These are phyloP conservation scores for Scartelaos histophorus DNA, from an alignment of 2,113 vertebrate genomes.

Conservation along the genomic window DNA sequence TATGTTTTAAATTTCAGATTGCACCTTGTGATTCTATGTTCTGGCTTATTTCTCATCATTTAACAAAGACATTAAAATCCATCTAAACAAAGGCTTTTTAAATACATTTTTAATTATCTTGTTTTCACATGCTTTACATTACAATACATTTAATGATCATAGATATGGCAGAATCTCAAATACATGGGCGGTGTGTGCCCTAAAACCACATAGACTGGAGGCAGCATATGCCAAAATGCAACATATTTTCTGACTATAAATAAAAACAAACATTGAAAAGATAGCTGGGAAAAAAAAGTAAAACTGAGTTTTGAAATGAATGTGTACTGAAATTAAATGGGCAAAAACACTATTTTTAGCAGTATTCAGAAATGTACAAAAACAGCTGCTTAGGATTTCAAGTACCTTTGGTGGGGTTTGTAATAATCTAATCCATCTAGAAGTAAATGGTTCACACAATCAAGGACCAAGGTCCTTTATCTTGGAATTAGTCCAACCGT, in stretches of 20 bases:
- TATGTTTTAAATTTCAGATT: constrained; percentile 37
- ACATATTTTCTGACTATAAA: neutral
- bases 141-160: constrained; percentile 21
- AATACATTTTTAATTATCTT: constrained; percentile 41
- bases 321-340: constrained; percentile 22
- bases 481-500: neutral
- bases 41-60: constrained; percentile 18
- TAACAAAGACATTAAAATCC: constrained; percentile 28
- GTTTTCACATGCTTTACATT: constrained; percentile 43
- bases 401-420: constrained; percentile 54
- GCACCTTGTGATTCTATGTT: constrained; percentile 19
- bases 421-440: constrained; percentile 28
- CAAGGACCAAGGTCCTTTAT: constrained; percentile 3
- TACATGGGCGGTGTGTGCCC: neutral
- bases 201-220: neutral
- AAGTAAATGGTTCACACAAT: constrained; percentile 29
- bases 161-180: neutral
- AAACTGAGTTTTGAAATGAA: neutral
- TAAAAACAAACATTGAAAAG: neutral
- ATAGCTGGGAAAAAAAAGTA: neutral
- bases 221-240: neutral
- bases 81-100: constrained; percentile 20
- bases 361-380: constrained; percentile 2
- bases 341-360: constrained; percentile 19
- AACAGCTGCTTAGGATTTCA: constrained; percentile 43